These are phyloP conservation scores for Chiloscyllium punctatum DNA, from an alignment of 2,797 vertebrate genomes.

Conservation along the genomic window DNA sequence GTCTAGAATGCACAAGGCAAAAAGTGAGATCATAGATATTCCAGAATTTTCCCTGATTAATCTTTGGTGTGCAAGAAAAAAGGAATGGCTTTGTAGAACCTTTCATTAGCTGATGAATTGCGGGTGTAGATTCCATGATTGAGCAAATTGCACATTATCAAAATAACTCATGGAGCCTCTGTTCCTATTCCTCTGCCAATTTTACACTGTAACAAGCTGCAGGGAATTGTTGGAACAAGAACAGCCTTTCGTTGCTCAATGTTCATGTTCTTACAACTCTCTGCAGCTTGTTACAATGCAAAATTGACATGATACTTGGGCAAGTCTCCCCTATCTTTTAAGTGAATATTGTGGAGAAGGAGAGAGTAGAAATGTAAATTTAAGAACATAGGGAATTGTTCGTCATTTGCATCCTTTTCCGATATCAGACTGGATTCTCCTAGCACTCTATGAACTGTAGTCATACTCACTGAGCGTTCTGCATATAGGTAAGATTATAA, in stretches of 20 bases:
- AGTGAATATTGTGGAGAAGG: not conserved
- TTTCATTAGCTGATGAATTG: not conserved
- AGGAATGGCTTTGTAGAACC: not conserved
- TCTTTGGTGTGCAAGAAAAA: not conserved
- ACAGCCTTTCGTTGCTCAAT: not conserved
- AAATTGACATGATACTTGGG: not conserved
- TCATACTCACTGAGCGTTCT: not conserved
- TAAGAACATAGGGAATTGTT: not conserved
- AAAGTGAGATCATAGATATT: not conserved
- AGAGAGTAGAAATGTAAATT: not conserved
- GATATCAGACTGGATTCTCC: no score
- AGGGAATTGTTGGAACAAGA: not conserved
- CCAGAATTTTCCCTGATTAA: not conserved
- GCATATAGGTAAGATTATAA: not conserved
- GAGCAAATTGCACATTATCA: not conserved
- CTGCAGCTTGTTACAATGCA: not conserved
- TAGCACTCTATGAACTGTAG: not conserved
- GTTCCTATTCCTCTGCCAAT: not conserved
- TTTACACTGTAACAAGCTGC: not conserved
- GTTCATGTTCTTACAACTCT: not conserved
- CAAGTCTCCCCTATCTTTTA: not conserved
- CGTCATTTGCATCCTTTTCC: not conserved
- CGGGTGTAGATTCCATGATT: not conserved
- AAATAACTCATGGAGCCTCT: not conserved
- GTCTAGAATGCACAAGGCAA: not conserved